These are phyloP conservation scores for Heliconius melpomene DNA, from an alignment of 1,140 invertebrate species.

Conservation along the genomic window DNA sequence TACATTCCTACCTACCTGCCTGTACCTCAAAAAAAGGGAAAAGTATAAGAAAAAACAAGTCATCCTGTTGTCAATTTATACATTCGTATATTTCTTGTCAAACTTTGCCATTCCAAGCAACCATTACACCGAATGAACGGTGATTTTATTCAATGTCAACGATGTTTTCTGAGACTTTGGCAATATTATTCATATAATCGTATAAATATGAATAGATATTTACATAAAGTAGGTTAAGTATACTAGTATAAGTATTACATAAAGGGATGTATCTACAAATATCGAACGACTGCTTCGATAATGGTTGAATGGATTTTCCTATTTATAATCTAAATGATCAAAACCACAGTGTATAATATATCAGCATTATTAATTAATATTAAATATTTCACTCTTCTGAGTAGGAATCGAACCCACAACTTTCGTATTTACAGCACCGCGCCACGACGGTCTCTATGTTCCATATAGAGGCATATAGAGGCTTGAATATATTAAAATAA, in stretches of 20 bases:
- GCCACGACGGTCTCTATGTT: no score
- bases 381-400: no score
- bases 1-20: neutral
- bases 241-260: neutral
- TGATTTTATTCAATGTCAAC: constrained; percentile 24
- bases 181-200: neutral
- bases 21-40: neutral
- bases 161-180: constrained; percentile 1
- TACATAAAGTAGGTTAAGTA: neutral
- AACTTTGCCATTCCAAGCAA: constrained; percentile 29
- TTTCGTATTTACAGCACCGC: no score
- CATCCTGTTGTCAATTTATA: constrained; percentile 52
- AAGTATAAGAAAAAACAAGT: constrained; percentile 55
- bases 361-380: no score
- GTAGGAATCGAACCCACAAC: no score
- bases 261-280: neutral
- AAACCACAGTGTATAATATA: no score
- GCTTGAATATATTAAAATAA: no score
- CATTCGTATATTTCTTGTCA: constrained; percentile 37
- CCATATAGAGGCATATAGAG: no score
- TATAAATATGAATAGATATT: neutral
- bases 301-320: neutral
- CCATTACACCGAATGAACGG: constrained; percentile 27
- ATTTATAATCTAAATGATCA: no score
- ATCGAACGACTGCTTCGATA: no score